Base-by-base conservation (phyloP, 2,888 invertebrate genomes). In the Dysmachus trigonus region DNA sequence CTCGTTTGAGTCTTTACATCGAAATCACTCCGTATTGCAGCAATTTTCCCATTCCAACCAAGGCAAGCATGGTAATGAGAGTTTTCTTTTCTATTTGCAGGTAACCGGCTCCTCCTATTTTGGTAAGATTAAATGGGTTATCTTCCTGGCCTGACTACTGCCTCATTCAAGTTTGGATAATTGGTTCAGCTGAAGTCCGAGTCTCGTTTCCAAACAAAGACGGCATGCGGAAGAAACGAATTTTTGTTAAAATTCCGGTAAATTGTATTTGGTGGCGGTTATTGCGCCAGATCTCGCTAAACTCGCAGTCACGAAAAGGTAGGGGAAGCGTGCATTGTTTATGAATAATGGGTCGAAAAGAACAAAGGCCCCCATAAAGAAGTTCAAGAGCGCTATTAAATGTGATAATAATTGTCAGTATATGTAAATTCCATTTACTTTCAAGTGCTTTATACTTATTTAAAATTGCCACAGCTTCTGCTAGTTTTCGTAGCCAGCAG, bases 31-130 rank as follows among this genome's bases (percentile, higher is more conserved):
- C 62, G 30, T 27, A 27, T 77, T 77, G 38, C 47, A 47, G 15
- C 47, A 51, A 35, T 76, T 76, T 33, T 33, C 33, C 38, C 38
- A 38, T 33, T 38, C n/a, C 76, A 27, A 13, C n/a, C 22, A 22
- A 22, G 22, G 33, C 76, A 76, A 76, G 47, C 22, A 77, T 77
- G 47, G 47, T 77, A 77, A 77, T 77, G 41, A 41, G 77, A 18
- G 8, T 30, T 77, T 77, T 77, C 47, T 77, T 77, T 51, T 77
- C 41, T 30, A 41, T 77, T 77, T 77, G 15, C 77, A 77, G 77
- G 77, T 77, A 41, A 77, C 18, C n/a, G 10, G 77, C 15, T 27
- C 15, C 15, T 41, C 77, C 77, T 41, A 41, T 35, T 47, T 77
- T 41, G 77, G 77, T 77, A 77, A 77, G 47, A 47, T 77, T 77